phyloP scores from a whole-genome alignment of 1,140 invertebrate genomes.

The Bombus impatiens region DNA sequence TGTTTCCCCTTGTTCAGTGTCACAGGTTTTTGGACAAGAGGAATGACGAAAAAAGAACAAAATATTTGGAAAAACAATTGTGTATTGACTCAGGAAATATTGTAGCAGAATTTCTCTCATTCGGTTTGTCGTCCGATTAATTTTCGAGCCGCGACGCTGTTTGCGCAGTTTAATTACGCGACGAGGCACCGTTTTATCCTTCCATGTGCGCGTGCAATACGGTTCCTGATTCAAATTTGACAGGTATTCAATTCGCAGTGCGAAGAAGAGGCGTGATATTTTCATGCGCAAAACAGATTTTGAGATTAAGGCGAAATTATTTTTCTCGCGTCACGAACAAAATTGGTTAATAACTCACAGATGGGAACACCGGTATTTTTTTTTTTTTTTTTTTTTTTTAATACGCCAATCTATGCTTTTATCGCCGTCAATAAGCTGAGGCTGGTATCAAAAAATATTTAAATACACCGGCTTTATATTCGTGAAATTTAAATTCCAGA shows the following conservation, averaged over 20 bases:
- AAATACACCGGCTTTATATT: background rate
- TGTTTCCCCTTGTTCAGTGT: background rate
- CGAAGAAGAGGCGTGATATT: background rate
- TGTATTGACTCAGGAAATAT: background rate
- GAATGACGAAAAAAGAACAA: background rate
- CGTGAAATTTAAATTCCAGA: background rate
- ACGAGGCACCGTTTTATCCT: background rate
- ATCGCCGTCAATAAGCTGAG: too few relatives aligned
- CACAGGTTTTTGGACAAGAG: background rate
- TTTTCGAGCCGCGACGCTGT: background rate
- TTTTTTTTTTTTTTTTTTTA: background rate
- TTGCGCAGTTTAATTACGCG: background rate
- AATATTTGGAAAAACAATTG: background rate
- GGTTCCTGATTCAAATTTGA: background rate
- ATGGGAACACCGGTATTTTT: background rate
- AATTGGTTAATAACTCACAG: slow-evolving; percentile 10
- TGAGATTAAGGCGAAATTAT: slow-evolving; percentile 1
- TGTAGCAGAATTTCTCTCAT: background rate
- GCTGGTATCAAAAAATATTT: background rate
- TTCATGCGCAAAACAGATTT: background rate
- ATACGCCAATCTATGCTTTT: background rate
- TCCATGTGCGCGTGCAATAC: too few relatives aligned
- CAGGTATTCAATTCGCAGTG: background rate
- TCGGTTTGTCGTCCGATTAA: background rate
- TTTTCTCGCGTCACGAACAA: background rate